Evolutionary conservation across 2,797 vertebrate genomes (phyloP), one percentile per base, ranked within the genome.

Genomic region (Alosa sapidissima): DNA sequence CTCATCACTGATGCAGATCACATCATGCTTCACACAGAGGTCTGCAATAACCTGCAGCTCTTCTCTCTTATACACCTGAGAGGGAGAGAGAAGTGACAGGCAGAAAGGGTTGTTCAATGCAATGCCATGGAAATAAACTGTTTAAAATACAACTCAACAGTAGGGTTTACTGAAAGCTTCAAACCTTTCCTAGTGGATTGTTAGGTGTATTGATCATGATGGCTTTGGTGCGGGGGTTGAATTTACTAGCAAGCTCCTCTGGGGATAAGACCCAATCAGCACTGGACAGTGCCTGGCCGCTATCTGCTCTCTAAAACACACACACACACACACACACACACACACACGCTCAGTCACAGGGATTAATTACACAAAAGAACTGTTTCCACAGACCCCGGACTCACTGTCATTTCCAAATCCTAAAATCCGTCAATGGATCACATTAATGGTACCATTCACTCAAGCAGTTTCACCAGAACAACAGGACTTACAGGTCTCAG

Each of bases 101-200:
- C 24, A 72, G 13, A 28, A 16, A 72, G 3, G 11, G 65, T 72
- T 33, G n/a, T 13, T 11, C 0, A 3, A 41, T 41, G 41, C 41
- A 41, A 41, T 41, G 1, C 41, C 41, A 41, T 41, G 41, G 10
- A 7, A 2, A 14, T 47, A 62, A 7, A 24, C 8, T 48, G 10
- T 41, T 41, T 41, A 2, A 41, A 41, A 41, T 41, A 41, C 41
- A 41, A 41, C 2, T 4, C 41, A 41, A 33, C 28, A 82, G 14
- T 58, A 4, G 48, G 5, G 1, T 75, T 41, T 41, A 7, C 14
- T 45, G 33, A 75, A 41, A 51, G 21, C 7, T 47, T 55, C 87
- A 92, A 90, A 99, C 98, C 95, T 99, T 99, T 84, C 98, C 98
- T 87, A 99, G 85, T 0, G 98, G 98, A 91, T 99, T 99, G 95